phyloP scores from a whole-genome alignment of 35 echinoderm and acorn worm genomes.

The Ophiothrix spiculata region DNA sequence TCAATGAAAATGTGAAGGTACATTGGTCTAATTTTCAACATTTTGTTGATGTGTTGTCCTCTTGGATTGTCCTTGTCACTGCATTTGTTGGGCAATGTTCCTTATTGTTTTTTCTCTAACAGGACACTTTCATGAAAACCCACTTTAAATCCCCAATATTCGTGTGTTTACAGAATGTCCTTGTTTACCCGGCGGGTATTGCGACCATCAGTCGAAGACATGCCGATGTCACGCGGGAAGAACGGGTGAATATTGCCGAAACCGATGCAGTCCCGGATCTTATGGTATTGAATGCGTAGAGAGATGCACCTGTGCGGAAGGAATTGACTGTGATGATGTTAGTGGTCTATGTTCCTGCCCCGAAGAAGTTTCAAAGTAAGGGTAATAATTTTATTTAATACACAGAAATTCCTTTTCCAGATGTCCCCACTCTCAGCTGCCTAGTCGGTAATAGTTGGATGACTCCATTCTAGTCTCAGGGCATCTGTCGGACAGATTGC shows the following conservation, averaged over 20 bases:
- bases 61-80: too few relatives aligned
- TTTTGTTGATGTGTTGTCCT: too few relatives aligned
- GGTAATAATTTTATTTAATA: neutral
- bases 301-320: neutral
- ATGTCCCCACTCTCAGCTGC: neutral
- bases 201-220: neutral
- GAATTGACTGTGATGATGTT: neutral
- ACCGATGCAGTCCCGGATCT: neutral
- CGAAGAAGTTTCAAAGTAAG: neutral
- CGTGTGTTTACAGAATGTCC: neutral
- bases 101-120: too few relatives aligned
- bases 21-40: too few relatives aligned
- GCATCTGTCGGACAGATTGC: neutral
- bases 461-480: neutral
- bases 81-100: too few relatives aligned
- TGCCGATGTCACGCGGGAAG: neutral
- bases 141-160: too few relatives aligned
- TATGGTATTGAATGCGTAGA: neutral
- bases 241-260: neutral
- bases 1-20: too few relatives aligned
- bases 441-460: neutral
- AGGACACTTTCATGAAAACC: too few relatives aligned
- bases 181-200: neutral
- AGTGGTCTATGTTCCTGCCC: neutral
- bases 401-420: neutral